phyloP scores from a whole-genome alignment of 2,888 invertebrate genomes.

The Petrolisthes cinctipes region DNA sequence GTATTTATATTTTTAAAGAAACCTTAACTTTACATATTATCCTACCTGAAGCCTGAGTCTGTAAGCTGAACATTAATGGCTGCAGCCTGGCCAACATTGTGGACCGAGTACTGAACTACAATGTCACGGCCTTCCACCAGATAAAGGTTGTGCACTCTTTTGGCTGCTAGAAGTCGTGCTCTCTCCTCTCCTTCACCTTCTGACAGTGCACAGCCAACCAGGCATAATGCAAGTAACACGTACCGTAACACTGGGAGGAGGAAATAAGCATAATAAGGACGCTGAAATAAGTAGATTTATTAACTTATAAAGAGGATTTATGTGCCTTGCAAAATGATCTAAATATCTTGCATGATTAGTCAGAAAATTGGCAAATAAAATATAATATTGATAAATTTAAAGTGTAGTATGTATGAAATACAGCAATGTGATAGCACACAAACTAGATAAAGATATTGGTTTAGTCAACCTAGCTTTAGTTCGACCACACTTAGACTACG shows the following conservation, averaged over 20 bases:
- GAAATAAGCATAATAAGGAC: not conserved
- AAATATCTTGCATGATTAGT: no score
- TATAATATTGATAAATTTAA: no score
- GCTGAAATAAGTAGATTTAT: no score
- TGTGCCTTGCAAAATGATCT: no score
- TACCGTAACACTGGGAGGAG: constrained; percentile 30
- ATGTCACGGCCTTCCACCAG: constrained; percentile 97
- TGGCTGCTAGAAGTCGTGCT: constrained; percentile 60
- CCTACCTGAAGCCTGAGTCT: constrained; percentile 83
- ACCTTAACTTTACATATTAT: not conserved
- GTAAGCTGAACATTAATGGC: constrained; percentile 89
- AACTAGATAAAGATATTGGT: no score
- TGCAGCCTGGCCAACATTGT: constrained; percentile 91
- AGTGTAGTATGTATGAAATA: no score
- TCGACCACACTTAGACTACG: no score
- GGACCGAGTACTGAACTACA: constrained; percentile 92
- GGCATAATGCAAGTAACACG: constrained; percentile 17
- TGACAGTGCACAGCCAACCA: constrained; percentile 19
- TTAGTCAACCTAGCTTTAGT: no score
- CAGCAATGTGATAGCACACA: no score
- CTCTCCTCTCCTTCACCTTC: constrained; percentile 56
- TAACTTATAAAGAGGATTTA: no score
- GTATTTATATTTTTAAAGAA: not conserved
- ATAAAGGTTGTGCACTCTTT: constrained; percentile 86
- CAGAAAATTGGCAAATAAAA: no score